Evolutionary conservation across 1,140 invertebrate genomes (phyloP), one percentile per base, ranked within the genome.

Genomic region (Psilanteris sp.): DNA sequence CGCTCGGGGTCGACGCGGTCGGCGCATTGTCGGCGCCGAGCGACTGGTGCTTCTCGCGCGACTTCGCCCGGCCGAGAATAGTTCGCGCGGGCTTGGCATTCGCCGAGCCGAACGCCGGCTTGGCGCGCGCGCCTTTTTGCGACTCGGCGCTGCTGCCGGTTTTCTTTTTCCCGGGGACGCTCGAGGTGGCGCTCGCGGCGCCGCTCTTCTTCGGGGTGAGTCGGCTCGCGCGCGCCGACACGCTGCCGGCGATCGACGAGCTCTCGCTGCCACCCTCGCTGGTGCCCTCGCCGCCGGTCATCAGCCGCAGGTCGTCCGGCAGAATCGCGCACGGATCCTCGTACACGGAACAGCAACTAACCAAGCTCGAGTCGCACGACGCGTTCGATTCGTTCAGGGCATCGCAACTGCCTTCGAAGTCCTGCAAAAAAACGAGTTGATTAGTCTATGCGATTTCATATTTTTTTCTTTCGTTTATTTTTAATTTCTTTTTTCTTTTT

Each of bases 241-340:
- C 82, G 62, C 86, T 88, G 2, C 91, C 90, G 4, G 90, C 87
- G 16, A 94, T 83, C 0, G 93, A 93, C 0, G 93, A 94, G 81
- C 93, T 94, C 79, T 94, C 93, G 70, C 93, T 94, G 10, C 93
- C 93, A 59, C 92, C 91, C 62, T 93, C 92, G 75, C 91, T 92
- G 11, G 91, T 91, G 6, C 90, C 89, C 62, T 91, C 90, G 1
- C 89, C 89, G 10, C 84, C 83, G 18, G 68, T 88, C 1, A 66
- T 88, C 2, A 88, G 70, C 13, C 87, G 79, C 5, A 89, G 84
- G 15, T 88, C 90, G 44, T 89, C 87, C 0, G 89, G 88, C 10
- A 91, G 48, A 2, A 89, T 87, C 18, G 90, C 90, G 59, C 90
- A 91, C 0, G 90, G 88, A 43, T 91, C 90, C 37, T 92, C 91